phyloP scores from a whole-genome alignment of 2,113 vertebrate genomes.

The Lepus americanus region DNA sequence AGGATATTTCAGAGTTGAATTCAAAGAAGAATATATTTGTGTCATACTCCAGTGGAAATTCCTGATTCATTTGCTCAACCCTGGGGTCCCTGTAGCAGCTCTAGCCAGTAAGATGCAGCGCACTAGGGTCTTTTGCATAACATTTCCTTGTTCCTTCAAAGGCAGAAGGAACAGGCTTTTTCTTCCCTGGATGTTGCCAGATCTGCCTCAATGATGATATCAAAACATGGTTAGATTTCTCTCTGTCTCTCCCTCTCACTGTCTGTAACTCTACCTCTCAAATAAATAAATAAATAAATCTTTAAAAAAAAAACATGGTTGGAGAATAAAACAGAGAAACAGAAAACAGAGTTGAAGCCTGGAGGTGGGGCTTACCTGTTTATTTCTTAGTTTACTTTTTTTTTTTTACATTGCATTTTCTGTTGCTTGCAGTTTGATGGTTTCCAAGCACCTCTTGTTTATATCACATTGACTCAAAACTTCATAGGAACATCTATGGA shows the following conservation, averaged over 20 bases:
- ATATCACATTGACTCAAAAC: neutral
- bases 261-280: too few species aligned
- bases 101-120: neutral
- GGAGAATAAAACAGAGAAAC: neutral
- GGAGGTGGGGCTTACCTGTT: accelerated
- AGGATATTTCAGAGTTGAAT: neutral
- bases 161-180: neutral
- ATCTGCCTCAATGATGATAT: neutral
- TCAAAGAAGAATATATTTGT: neutral
- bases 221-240: neutral
- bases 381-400: neutral
- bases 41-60: neutral
- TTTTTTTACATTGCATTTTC: neutral
- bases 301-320: neutral
- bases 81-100: neutral
- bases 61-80: neutral
- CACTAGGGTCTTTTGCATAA: neutral
- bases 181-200: neutral
- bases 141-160: neutral
- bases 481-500: neutral
- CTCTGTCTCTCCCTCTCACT: too few species aligned
- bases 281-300: too few species aligned
- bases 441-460: neutral
- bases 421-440: neutral
- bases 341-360: neutral